Percentiles rank a stretch among this genome's conserved stretches.
These are phyloP conservation scores for Tachina lurida DNA, from an alignment of 2,888 invertebrate species.

Conservation along the genomic window DNA sequence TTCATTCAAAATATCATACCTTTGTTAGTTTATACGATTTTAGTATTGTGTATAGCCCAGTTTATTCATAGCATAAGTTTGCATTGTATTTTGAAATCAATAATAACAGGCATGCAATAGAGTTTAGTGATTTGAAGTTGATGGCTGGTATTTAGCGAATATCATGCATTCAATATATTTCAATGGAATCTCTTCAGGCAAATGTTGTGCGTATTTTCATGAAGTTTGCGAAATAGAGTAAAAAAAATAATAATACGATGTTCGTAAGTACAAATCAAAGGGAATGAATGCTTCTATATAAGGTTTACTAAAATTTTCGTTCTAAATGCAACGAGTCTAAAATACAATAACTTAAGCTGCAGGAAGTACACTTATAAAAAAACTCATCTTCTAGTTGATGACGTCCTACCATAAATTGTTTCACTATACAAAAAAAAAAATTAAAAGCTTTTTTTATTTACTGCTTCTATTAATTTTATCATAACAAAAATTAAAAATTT, in stretches of 20 bases:
- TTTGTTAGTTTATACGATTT: neutral
- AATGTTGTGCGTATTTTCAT: slow-evolving; percentile 35
- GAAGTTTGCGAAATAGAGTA: neutral
- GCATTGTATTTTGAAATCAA: slow-evolving; percentile 4
- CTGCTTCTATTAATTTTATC: too few relatives aligned
- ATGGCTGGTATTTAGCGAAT: neutral
- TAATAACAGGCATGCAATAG: slow-evolving; percentile 13
- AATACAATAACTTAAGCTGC: too few relatives aligned
- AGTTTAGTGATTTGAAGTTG: neutral
- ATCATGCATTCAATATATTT: slow-evolving; percentile 31
- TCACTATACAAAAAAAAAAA: too few relatives aligned
- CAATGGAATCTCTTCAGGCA: slow-evolving; percentile 14
- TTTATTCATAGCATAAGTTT: neutral
- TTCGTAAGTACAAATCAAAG: neutral
- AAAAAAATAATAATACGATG: neutral
- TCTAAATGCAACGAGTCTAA: neutral
- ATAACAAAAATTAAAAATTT: too few relatives aligned
- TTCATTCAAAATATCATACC: neutral
- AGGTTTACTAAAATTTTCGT: neutral
- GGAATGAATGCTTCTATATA: too few relatives aligned
- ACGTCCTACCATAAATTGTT: too few relatives aligned
- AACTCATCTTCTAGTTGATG: too few relatives aligned
- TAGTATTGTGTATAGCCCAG: too few relatives aligned
- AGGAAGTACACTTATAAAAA: too few relatives aligned
- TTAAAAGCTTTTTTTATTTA: too few relatives aligned